Base-by-base conservation (phyloP, 2,888 invertebrate species). In the Pandemis cinnamomeana region DNA sequence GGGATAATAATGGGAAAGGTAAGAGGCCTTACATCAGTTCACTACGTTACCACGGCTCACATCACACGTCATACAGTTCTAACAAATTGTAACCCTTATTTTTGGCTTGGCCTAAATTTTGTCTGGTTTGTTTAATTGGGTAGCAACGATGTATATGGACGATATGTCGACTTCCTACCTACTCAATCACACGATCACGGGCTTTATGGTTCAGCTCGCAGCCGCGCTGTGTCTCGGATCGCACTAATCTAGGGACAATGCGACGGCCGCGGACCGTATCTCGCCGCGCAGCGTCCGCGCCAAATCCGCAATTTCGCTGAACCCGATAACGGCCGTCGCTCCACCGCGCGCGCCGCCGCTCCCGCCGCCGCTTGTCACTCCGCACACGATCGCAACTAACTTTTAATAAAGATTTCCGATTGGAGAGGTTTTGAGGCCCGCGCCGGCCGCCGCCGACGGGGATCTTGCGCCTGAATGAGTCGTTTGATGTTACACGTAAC, bases 381-480 rank as follows among this genome's bases (percentile, higher is more conserved):
- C 63, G 27, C 42, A 7, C 44, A 63, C 63, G 63, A 20, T 11
- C 63, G 20, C 58, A 58, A 58, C 46, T 64, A 64, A 46, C 27
- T 64, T 64, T 64, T 64, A 46, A 64, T 64, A 64, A 64, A 64
- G 48, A 64, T 46, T 63, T 48, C 46, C 63, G 46, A 5, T 64
- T 46, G 46, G 46, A 8, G 46, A 46, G 27, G n/a, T 64, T 42
- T 62, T 11, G 41, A 15, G 42, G 15, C 42, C 63, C 27, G 11
- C n/a, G 44, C 42, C 10, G n/a, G 11, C 36, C 7, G 62, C 42
- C 15, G 2, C 10, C 10, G 58, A 7, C 5, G 0, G 1, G 7
- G 6, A 20, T 53, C n/a, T 53, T 53, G 58, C 11, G 27, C 5
- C 11, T 27, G 58, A 27, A 3, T 55, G 58, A 58, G 10, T 27